phyloP scores from a whole-genome alignment of 2,888 invertebrate species.

The Protodeltote pygarga region DNA sequence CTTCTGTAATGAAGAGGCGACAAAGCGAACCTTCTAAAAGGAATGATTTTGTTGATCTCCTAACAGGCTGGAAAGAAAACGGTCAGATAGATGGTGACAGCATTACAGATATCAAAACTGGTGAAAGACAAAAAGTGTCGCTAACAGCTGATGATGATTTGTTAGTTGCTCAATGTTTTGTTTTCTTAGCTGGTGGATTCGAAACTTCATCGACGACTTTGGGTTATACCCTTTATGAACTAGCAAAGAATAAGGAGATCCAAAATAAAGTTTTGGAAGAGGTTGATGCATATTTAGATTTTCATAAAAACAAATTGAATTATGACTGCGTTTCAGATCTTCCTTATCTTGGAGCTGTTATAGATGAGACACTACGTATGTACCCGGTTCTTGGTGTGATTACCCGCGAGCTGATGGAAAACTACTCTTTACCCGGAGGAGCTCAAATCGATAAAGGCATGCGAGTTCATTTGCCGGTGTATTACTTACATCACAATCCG shows the following conservation, averaged over 20 bases:
- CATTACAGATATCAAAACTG: constrained; percentile 28
- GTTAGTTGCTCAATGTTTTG: constrained; percentile 33
- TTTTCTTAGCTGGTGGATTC: constrained; percentile 36
- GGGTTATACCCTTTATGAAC: constrained; percentile 24
- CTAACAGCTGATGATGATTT: constrained; percentile 24
- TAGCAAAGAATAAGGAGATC: constrained; percentile 28
- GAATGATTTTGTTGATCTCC: constrained; percentile 46
- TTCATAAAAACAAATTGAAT: constrained; percentile 22
- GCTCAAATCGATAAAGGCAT: constrained; percentile 51
- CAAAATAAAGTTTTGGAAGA: constrained; percentile 21
- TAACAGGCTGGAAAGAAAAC: constrained; percentile 38
- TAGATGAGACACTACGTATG: constrained; percentile 55
- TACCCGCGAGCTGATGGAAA: constrained; percentile 55
- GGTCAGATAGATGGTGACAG: constrained; percentile 51
- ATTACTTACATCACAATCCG: constrained; percentile 55
- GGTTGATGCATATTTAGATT: constrained; percentile 27
- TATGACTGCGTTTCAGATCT: constrained; percentile 43
- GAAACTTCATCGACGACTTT: constrained; percentile 33
- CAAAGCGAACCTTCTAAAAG: constrained; percentile 24
- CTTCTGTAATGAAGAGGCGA: constrained; percentile 28
- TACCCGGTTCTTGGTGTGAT: constrained; percentile 57
- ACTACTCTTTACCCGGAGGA: constrained; percentile 58
- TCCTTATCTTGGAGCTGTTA: constrained; percentile 56
- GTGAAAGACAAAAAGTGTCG: constrained; percentile 19
- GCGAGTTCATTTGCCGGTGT: constrained; percentile 57